A percentile compares a stretch with the other conserved stretches of the same genome.
phyloP scores from a whole-genome alignment of 2,797 vertebrate genomes.

The Semaprochilodus insignis region DNA sequence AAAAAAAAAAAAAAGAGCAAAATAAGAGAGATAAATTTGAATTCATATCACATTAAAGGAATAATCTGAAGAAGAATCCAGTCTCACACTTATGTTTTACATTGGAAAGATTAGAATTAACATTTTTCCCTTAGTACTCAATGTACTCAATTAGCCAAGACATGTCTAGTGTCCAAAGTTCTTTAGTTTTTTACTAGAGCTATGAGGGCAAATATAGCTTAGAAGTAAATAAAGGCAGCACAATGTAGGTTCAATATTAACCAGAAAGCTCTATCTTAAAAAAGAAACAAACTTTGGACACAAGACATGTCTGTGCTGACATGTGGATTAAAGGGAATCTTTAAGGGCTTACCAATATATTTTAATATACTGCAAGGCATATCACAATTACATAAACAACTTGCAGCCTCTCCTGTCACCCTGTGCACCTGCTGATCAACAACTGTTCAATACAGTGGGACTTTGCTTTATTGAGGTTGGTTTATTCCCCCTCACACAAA shows the following conservation, averaged over 20 bases:
- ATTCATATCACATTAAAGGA: neutral
- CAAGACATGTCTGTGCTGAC: neutral
- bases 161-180: neutral
- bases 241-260: too few species aligned
- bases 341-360: neutral
- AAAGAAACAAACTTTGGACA: neutral
- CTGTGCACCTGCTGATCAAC: constrained; percentile 24
- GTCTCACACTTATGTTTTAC: too few species aligned
- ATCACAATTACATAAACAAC: neutral
- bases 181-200: neutral
- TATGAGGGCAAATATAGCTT: too few species aligned
- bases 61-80: too few species aligned
- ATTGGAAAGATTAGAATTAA: too few species aligned
- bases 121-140: neutral
- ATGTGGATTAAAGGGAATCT: neutral
- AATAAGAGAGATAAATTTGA: neutral
- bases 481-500: neutral
- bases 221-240: too few species aligned
- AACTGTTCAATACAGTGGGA: constrained; percentile 15
- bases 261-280: neutral
- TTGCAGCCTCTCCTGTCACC: constrained; percentile 1
- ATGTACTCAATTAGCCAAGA: neutral
- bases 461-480: neutral
- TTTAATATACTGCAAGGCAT: neutral
- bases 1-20: neutral